These are phyloP conservation scores for Lota lota DNA, from an alignment of 2,113 vertebrate genomes.

Conservation along the genomic window DNA sequence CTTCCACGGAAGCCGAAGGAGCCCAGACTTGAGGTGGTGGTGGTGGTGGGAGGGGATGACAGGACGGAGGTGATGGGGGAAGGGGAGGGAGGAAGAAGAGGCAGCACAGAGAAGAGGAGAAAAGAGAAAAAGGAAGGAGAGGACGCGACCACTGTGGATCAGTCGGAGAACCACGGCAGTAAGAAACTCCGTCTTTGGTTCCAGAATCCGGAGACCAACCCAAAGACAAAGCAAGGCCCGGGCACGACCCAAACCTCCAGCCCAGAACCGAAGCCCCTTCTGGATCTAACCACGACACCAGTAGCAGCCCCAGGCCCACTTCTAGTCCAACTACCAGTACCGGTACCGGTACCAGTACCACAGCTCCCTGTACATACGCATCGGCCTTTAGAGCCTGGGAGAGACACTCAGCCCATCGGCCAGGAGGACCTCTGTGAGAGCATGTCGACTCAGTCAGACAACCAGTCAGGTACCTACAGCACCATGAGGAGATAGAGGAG, in stretches of 20 bases:
- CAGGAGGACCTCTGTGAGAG: constrained; percentile 68
- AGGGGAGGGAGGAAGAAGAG: background rate
- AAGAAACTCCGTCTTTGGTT: constrained; percentile 9
- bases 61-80: background rate
- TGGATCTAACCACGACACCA: background rate
- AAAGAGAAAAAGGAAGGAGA: constrained; percentile 3
- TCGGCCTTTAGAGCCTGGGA: constrained; percentile 30
- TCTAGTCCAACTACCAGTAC: background rate
- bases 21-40: constrained; percentile 7
- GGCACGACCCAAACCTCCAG: constrained; percentile 6
- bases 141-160: constrained; percentile 41
- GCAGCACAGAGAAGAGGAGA: too few relatives aligned
- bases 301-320: background rate
- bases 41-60: background rate
- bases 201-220: background rate
- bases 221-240: background rate
- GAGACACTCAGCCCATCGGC: constrained; percentile 22
- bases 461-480: constrained; percentile 66
- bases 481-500: background rate
- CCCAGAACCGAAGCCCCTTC: constrained; percentile 6
- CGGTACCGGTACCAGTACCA: background rate
- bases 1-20: constrained; percentile 33
- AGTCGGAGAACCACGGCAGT: constrained; percentile 33
- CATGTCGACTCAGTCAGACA: constrained; percentile 68
- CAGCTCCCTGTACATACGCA: background rate